A percentile compares a stretch with the other conserved stretches of the same genome.
Conservation (phyloP, 2,888 invertebrate species). For the Mallateleia sp. region DNA sequence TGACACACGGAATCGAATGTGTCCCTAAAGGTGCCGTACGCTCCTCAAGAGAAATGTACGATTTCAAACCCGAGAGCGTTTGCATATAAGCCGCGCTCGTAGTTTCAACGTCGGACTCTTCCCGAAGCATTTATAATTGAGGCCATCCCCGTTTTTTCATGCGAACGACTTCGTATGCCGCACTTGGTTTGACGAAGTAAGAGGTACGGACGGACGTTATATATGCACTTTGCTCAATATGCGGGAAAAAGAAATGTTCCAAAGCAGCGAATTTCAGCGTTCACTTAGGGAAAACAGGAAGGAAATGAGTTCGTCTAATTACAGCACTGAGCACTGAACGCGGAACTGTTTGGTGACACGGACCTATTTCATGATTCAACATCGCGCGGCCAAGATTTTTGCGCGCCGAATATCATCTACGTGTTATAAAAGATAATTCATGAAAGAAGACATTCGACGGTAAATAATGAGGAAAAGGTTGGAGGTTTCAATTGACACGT, state of each 20-base stretch:
- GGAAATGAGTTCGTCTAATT: constrained; percentile 70
- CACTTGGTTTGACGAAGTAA: too few species aligned
- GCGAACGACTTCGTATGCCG: too few species aligned
- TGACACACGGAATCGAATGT: constrained; percentile 61
- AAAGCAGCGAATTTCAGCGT: constrained; percentile 61
- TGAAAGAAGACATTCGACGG: constrained; percentile 15
- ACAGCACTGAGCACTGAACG: constrained; percentile 56
- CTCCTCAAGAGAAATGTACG: constrained; percentile 36
- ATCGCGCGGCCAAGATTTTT: constrained; percentile 33
- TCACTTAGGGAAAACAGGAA: constrained; percentile 65
- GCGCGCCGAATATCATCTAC: constrained; percentile 46
- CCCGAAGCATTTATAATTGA: constrained; percentile 68
- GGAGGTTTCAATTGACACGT: constrained; percentile 10
- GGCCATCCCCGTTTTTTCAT: constrained; percentile 56
- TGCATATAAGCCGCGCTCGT: constrained; percentile 47
- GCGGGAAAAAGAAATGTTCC: too few species aligned
- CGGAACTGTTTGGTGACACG: constrained; percentile 50
- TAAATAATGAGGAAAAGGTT: constrained; percentile 38
- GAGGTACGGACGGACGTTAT: too few species aligned
- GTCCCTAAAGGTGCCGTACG: constrained; percentile 12
- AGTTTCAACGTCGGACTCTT: constrained; percentile 22
- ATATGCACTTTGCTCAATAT: too few species aligned
- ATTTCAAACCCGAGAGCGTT: constrained; percentile 24
- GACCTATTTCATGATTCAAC: constrained; percentile 45
- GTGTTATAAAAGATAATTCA: constrained; percentile 50